phyloP scores from a whole-genome alignment of 2,797 vertebrate species.

The Acanthopagrus latus region DNA sequence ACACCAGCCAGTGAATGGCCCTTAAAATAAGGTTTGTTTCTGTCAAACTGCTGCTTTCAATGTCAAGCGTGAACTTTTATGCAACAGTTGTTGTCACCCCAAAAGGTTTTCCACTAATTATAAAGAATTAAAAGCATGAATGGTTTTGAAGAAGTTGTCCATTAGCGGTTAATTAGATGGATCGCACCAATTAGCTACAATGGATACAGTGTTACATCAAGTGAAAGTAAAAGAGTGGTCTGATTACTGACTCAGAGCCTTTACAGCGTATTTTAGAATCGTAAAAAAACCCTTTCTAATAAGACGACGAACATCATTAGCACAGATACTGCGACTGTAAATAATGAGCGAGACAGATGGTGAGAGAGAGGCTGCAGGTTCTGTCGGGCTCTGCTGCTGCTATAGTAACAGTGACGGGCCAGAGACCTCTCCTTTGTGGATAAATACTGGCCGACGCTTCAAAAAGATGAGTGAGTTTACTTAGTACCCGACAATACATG shows the following conservation, averaged over 20 bases:
- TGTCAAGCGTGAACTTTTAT: neutral
- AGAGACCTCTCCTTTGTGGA: constrained; percentile 48
- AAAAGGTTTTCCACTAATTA: constrained; percentile 17
- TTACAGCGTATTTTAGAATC: neutral
- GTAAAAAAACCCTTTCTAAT: neutral
- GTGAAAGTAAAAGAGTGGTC: constrained; percentile 8
- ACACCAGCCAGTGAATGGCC: neutral
- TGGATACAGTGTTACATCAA: constrained; percentile 8
- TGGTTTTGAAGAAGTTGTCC: constrained; percentile 20
- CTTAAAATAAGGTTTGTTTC: neutral
- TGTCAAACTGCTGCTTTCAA: neutral
- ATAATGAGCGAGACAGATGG: constrained; percentile 4
- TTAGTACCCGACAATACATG: constrained; percentile 54
- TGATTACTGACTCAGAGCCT: constrained; percentile 4
- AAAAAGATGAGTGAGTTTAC: constrained; percentile 48
- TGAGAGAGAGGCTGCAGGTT: neutral
- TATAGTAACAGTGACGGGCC: constrained; percentile 43
- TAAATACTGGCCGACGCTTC: constrained; percentile 30
- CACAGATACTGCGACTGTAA: constrained; percentile 2
- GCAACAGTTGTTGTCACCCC: neutral
- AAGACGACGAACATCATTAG: neutral
- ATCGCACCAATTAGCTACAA: constrained; percentile 23
- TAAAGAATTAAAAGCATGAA: constrained; percentile 27
- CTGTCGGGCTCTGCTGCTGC: constrained; percentile 38
- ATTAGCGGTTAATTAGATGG: constrained; percentile 27